These are phyloP conservation scores for Mesochorus sp. DNA, from an alignment of 2,888 invertebrate species.

Conservation along the genomic window DNA sequence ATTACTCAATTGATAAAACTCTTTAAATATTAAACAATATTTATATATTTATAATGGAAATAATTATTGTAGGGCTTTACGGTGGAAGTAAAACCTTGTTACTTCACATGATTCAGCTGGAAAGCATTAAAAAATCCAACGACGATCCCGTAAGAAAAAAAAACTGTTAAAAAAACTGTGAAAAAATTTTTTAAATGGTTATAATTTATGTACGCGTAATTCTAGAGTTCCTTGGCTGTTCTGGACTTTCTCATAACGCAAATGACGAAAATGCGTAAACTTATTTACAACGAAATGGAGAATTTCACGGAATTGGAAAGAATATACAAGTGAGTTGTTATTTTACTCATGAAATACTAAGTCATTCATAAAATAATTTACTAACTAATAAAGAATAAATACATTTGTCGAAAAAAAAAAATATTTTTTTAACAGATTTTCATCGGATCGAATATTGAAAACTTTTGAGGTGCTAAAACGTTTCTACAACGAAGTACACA, in stretches of 20 bases:
- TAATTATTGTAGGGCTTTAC: slow-evolving; percentile 82
- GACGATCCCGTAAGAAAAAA: slow-evolving; percentile 77
- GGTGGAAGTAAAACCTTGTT: slow-evolving; percentile 85
- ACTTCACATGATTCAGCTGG: slow-evolving; percentile 85
- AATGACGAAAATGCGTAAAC: slow-evolving; percentile 82
- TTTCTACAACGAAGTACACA: too few species aligned
- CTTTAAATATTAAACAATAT: too few species aligned
- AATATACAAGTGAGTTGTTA: slow-evolving; percentile 82
- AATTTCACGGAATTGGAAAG: slow-evolving; percentile 79
- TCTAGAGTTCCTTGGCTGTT: slow-evolving; percentile 66
- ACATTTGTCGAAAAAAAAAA: not conserved
- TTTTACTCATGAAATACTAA: slow-evolving; percentile 16
- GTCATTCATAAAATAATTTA: not conserved
- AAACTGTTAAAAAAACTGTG: not conserved
- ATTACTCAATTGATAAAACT: not conserved
- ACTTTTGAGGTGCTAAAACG: slow-evolving; percentile 86
- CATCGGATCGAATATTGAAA: slow-evolving; percentile 86
- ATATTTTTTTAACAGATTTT: slow-evolving; percentile 74
- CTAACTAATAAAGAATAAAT: not conserved
- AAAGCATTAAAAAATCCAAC: slow-evolving; percentile 84
- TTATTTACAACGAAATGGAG: slow-evolving; percentile 84
- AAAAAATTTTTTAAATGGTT: too few species aligned
- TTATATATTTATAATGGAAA: not conserved
- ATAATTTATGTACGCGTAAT: slow-evolving; percentile 55
- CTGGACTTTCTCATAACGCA: slow-evolving; percentile 80